These are phyloP conservation scores for Psilanteris sp. DNA, from an alignment of 1,140 invertebrate genomes.

Conservation along the genomic window DNA sequence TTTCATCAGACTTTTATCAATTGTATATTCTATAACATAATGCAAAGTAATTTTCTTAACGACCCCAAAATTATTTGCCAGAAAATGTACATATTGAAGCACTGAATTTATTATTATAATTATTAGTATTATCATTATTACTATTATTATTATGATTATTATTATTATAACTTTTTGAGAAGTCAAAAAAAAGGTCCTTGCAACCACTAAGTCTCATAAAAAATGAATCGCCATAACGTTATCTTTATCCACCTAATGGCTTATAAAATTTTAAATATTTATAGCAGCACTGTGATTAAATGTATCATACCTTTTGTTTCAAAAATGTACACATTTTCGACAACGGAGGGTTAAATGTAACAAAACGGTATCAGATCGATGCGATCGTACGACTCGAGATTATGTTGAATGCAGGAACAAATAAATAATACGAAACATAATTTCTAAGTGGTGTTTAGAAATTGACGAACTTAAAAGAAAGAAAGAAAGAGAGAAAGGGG, in stretches of 20 bases:
- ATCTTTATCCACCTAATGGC: conserved; percentile 3
- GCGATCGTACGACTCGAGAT: conserved; percentile 39
- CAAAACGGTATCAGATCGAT: conserved; percentile 43
- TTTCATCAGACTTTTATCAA: conserved; percentile 40
- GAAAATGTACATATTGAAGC: too few relatives aligned
- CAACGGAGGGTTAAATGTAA: conserved; percentile 35
- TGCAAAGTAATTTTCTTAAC: conserved; percentile 4
- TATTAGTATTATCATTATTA: too few relatives aligned
- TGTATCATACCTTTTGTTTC: conserved; percentile 20
- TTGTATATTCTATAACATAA: conserved; percentile 6
- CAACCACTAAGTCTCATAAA: too few relatives aligned
- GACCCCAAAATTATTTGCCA: not conserved
- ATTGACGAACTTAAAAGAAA: conserved; percentile 28
- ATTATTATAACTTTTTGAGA: too few relatives aligned
- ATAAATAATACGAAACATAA: conserved; percentile 54
- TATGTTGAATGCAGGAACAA: conserved; percentile 33
- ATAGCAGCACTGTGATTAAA: conserved; percentile 51
- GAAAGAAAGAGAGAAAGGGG: too few relatives aligned
- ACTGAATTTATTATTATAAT: too few relatives aligned
- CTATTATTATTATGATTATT: too few relatives aligned
- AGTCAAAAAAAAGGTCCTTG: too few relatives aligned
- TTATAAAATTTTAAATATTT: conserved; percentile 26
- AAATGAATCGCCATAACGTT: conserved; percentile 12
- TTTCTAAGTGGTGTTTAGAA: conserved; percentile 25
- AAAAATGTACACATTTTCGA: conserved; percentile 26